Percentiles rank a stretch among this genome's conserved stretches.
Evolutionary conservation across 30 jellyfish, hydroid and myxozoan species (phyloP).

Genomic region (Hydractinia echinata): DNA sequence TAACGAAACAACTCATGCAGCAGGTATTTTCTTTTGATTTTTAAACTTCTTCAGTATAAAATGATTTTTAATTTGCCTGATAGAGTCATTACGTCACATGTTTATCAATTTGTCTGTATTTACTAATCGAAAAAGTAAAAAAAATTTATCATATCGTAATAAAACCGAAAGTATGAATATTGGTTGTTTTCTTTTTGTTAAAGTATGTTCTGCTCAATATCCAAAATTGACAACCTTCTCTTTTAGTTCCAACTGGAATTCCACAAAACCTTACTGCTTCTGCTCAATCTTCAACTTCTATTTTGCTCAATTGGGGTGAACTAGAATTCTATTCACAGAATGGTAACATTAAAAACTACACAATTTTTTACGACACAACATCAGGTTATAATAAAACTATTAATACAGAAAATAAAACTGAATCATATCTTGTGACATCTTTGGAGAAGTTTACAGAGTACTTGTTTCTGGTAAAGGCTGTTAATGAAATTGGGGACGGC

Average conservation of each 20-base stretch:
- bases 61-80: too few species aligned
- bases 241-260: constrained; percentile 14
- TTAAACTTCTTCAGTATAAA: too few species aligned
- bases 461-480: background rate
- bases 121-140: too few species aligned
- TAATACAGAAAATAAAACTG: background rate
- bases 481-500: background rate
- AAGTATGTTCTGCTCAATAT: background rate
- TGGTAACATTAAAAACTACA: background rate
- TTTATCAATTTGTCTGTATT: too few species aligned
- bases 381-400: background rate
- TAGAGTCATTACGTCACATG: too few species aligned
- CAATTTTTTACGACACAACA: background rate
- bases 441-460: background rate
- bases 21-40: background rate
- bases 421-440: background rate
- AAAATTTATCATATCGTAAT: too few species aligned
- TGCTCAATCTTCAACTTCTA: background rate
- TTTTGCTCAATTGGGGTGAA: background rate
- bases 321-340: background rate
- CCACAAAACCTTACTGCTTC: background rate
- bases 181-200: background rate
- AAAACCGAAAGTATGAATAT: too few species aligned
- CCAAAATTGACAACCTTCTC: too few species aligned
- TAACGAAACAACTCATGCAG: background rate